Evolutionary conservation across 2,113 vertebrate species (phyloP).

Genomic region (Geococcyx californianus): DNA sequence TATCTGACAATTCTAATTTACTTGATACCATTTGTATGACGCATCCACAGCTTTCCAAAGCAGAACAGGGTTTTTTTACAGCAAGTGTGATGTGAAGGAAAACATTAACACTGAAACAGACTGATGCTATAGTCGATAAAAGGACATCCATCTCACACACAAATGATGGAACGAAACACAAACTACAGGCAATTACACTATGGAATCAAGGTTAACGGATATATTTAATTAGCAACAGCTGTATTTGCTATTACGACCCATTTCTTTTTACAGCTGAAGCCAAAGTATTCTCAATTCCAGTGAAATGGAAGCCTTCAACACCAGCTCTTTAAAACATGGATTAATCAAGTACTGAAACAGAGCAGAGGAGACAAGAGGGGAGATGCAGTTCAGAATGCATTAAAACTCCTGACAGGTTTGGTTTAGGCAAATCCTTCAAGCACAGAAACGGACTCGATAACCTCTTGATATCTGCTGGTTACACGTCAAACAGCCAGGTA

Average conservation of each 20-base stretch:
- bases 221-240: slow-evolving; percentile 11
- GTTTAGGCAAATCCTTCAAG: neutral
- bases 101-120: neutral
- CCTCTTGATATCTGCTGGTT: neutral
- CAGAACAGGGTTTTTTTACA: neutral
- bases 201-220: neutral
- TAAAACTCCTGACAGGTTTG: neutral
- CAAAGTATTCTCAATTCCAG: neutral
- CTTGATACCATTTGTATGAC: neutral
- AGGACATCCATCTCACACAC: neutral
- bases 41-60: neutral
- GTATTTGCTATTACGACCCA: neutral
- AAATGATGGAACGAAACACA: neutral
- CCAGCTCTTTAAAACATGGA: neutral
- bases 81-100: neutral
- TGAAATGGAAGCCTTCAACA: neutral
- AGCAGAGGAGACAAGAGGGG: neutral
- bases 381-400: neutral
- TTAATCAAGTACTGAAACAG: neutral
- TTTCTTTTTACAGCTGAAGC: neutral
- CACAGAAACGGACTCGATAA: neutral
- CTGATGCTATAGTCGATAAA: neutral
- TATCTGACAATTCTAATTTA: neutral
- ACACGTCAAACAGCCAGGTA: neutral
- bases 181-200: neutral